Evolutionary conservation across 1,140 invertebrate genomes (phyloP).

Genomic region (Tetramorium parvispinum): DNA sequence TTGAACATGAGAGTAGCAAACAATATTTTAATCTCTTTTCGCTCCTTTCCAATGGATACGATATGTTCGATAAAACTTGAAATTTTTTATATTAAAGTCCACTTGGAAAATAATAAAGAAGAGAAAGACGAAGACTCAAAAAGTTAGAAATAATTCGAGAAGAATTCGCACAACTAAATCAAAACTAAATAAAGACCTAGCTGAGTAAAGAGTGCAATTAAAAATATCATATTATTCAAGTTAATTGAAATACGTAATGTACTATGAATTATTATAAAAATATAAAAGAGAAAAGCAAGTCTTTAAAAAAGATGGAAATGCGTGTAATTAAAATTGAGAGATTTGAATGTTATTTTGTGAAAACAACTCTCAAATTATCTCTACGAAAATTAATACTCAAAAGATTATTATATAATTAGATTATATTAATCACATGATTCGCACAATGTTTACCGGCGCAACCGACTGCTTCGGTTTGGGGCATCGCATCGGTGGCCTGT

Average conservation of each 20-base stretch:
- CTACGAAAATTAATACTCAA: not conserved
- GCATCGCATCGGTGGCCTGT: conserved; percentile 89
- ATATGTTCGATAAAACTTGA: not conserved
- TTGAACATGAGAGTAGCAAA: not conserved
- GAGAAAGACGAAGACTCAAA: not conserved
- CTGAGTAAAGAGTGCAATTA: not conserved
- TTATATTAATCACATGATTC: conserved; percentile 29
- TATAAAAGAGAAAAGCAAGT: not conserved
- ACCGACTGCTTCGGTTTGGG: conserved; percentile 86
- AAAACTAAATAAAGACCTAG: not conserved
- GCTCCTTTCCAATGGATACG: not conserved
- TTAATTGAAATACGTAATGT: not conserved
- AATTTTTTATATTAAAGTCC: not conserved
- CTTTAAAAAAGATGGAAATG: not conserved
- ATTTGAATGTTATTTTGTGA: not conserved
- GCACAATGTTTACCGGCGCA: conserved; percentile 74
- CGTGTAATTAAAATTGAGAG: not conserved
- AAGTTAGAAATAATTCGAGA: not conserved
- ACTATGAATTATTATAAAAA: not conserved
- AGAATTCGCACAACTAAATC: not conserved
- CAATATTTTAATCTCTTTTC: conserved; percentile 6
- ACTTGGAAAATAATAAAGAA: conserved; percentile 9
- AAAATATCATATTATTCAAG: not conserved
- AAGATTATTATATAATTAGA: not conserved
- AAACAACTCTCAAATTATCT: not conserved